These are phyloP conservation scores for Cyprinus carpio DNA, from an alignment of 2,113 vertebrate genomes.

Conservation along the genomic window DNA sequence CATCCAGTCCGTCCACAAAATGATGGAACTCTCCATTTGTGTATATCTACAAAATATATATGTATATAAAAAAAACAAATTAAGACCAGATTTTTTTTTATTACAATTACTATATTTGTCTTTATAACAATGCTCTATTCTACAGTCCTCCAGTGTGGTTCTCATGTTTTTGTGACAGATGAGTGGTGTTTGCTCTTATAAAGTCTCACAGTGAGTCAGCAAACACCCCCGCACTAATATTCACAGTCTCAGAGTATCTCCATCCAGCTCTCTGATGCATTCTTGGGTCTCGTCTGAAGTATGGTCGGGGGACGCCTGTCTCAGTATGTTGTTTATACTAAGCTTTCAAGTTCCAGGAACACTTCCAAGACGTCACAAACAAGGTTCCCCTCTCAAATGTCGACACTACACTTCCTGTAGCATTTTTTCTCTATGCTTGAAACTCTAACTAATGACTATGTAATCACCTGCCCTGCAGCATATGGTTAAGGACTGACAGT, in stretches of 20 bases:
- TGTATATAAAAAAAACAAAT: not conserved
- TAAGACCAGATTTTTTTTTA: not conserved
- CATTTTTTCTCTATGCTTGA: constrained; percentile 36
- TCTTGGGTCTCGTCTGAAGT: not conserved
- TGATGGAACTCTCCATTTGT: constrained; percentile 86
- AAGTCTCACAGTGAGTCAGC: constrained; percentile 68
- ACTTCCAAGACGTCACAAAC: constrained; percentile 42
- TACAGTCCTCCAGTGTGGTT: constrained; percentile 19
- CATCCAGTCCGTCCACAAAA: constrained; percentile 94
- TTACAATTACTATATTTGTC: not conserved
- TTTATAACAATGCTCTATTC: not conserved
- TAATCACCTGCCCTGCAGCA: constrained; percentile 21
- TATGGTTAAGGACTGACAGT: not conserved
- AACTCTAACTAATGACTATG: not conserved
- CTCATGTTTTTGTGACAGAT: constrained; percentile 50
- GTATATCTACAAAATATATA: constrained; percentile 81
- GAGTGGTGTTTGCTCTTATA: constrained; percentile 66
- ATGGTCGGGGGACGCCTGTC: constrained; percentile 9
- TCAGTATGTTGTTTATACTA: constrained; percentile 65
- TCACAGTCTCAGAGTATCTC: constrained; percentile 59
- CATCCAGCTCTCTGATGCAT: constrained; percentile 64
- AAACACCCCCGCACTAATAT: constrained; percentile 57
- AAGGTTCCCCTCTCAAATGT: constrained; percentile 46
- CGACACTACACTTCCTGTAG: constrained; percentile 34
- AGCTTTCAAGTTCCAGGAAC: constrained; percentile 84